Base-by-base conservation (phyloP, 2,113 vertebrate genomes). In the Clinocottus analis region DNA sequence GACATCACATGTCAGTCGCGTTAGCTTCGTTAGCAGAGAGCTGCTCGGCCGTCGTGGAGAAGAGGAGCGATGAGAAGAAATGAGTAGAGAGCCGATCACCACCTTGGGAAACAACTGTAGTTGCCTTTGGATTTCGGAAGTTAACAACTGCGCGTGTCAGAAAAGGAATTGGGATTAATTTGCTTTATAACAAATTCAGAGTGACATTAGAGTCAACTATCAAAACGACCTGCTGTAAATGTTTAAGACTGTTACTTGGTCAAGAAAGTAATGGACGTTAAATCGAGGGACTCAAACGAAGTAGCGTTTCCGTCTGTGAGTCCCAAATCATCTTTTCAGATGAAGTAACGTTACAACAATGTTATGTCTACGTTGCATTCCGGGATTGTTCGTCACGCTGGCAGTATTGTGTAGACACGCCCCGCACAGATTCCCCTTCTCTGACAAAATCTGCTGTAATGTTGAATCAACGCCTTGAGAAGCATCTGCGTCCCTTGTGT, bases 71-170 rank as follows among this genome's bases (percentile, higher is more conserved):
- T n/a, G 43, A 58, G 43, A 71, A 23, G 66, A 68, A 51, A 62
- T 5, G 82, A 75, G 83, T 76, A 72, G 77, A 71, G 63, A 3
- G 56, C 7, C 51, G 43, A 31, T 29, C 67, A 25, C 4, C 75
- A 80, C 70, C 21, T 39, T 67, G 35, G 27, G 16, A 53, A 82
- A 87, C 82, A 79, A 85, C 85, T 87, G 80, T 58, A 82, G 37
- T 53, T 78, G 53, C 47, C 41, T 73, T 76, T 76, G 77, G 61
- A 82, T 64, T 75, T 88, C 80, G 79, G 86, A 84, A 85, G 82
- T 87, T 8, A 5, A 75, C 66, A 79, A 80, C 83, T 81, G 68
- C 83, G 69, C 82, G 12, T 78, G 80, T 75, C 79, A 56, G 19
- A n/a, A 4, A 5, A 35, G 33, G 7, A 41, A 43, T 58, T 10